These are phyloP conservation scores for Vanessa cardui DNA, from an alignment of 2,888 invertebrate genomes.

Conservation along the genomic window DNA sequence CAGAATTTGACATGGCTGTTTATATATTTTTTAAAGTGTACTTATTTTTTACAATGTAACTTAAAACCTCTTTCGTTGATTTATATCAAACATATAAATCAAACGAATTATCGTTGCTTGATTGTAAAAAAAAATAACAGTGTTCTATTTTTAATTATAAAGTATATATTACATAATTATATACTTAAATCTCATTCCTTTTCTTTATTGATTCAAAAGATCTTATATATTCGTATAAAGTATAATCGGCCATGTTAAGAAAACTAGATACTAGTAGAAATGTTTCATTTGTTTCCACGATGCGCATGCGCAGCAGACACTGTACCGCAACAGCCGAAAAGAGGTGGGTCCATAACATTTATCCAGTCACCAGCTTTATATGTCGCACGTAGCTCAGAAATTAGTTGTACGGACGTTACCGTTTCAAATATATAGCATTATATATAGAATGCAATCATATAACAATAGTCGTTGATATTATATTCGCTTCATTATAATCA, in stretches of 20 bases:
- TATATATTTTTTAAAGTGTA: background rate
- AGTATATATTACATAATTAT: no score
- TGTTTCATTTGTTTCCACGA: conserved; percentile 50
- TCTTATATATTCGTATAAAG: background rate
- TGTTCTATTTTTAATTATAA: no score
- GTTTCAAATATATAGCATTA: background rate
- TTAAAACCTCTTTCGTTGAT: no score
- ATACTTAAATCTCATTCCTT: no score
- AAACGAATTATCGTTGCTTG: no score
- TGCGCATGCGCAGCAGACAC: conserved; percentile 72
- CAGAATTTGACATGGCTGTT: conserved; percentile 3
- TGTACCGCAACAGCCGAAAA: conserved; percentile 67
- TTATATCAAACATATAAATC: no score
- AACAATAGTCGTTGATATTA: no score
- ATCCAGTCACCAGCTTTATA: conserved; percentile 37
- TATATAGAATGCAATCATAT: background rate
- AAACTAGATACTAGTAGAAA: conserved; percentile 34
- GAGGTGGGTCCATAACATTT: conserved; percentile 63
- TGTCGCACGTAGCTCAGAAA: conserved; percentile 16
- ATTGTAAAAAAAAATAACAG: no score
- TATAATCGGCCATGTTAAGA: conserved; percentile 18
- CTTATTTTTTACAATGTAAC: no score
- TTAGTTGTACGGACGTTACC: background rate
- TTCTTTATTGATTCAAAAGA: no score
- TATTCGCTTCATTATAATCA: no score